Evolutionary conservation across 2,888 invertebrate genomes (phyloP), one percentile per base, ranked within the genome.

Genomic region (Euplexia lucipara): DNA sequence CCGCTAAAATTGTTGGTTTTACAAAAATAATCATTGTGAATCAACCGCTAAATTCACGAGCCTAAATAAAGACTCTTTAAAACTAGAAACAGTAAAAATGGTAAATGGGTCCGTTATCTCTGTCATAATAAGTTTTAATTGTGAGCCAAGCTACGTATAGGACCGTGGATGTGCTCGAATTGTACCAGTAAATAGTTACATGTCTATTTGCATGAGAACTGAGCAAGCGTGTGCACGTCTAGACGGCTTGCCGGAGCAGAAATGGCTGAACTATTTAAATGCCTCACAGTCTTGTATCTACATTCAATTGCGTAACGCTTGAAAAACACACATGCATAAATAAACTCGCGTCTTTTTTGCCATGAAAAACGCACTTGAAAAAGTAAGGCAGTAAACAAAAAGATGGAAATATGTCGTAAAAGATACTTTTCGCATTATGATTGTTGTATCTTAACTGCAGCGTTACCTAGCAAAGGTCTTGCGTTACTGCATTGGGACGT

Each of bases 261-360:
- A 90, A 92, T 92, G 88, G 91, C 71, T 75, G 82, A 89, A 91
- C 89, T 91, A 91, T 92, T 92, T 89, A 91, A 92, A 92, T 91
- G 83, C 86, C 86, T 90, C 83, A 82, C 86, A 41, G 52, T 78
- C 82, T 60, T 70, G 83, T 90, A 90, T 89, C 86, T 90, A 88
- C 85, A 91, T 92, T 91, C 86, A 90, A 91, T 91, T 90, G 88
- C 72, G 75, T 82, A 85, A 86, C 84, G 85, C 9, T 53, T 42
- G 8, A 20, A 45, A 18, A 37, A 5, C 7, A n/a, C n/a, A n/a
- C n/a, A n/a, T n/a, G n/a, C n/a, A n/a, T n/a, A n/a, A n/a, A n/a
- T n/a, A n/a, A n/a, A n/a, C n/a, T n/a, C n/a, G n/a, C n/a, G n/a
- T n/a, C n/a, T n/a, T n/a, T n/a, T n/a, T n/a, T n/a, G n/a, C n/a